These are phyloP conservation scores for Lasius platythorax DNA, from an alignment of 2,888 invertebrate genomes.

Conservation along the genomic window DNA sequence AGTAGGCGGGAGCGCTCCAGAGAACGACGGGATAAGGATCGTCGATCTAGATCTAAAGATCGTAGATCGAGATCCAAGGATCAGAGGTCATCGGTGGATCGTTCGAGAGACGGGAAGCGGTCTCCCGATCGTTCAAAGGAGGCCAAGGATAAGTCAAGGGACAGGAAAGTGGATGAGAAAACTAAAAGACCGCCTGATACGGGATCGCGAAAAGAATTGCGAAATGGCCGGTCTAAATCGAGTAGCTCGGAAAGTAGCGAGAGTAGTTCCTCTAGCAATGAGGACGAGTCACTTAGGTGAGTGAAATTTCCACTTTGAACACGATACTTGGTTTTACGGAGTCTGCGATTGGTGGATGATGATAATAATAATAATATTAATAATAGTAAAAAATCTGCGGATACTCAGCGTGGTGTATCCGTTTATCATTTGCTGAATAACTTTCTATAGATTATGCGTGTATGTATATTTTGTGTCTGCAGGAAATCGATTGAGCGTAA, in stretches of 20 bases:
- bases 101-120: slow-evolving; percentile 79
- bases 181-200: slow-evolving; percentile 77
- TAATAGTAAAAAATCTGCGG: not conserved
- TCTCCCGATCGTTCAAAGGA: slow-evolving; percentile 82
- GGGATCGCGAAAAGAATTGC: slow-evolving; percentile 81
- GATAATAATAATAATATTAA: slow-evolving; percentile 2
- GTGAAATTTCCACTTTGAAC: slow-evolving; percentile 63
- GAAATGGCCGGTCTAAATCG: slow-evolving; percentile 84
- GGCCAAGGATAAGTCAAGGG: slow-evolving; percentile 81
- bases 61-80: slow-evolving; percentile 85
- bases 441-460: not conserved
- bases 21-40: slow-evolving; percentile 84
- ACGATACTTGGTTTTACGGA: slow-evolving; percentile 29
- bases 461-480: slow-evolving; percentile 59
- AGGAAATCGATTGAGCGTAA: slow-evolving; percentile 81
- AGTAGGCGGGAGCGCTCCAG: slow-evolving; percentile 82
- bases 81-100: slow-evolving; percentile 79
- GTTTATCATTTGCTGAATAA: slow-evolving; percentile 2
- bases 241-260: slow-evolving; percentile 85
- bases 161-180: slow-evolving; percentile 81
- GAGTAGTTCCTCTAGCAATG: slow-evolving; percentile 84
- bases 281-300: slow-evolving; percentile 82
- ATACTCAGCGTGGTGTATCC: slow-evolving; percentile 1
- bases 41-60: slow-evolving; percentile 82
- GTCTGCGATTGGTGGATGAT: slow-evolving; percentile 32